Evolutionary conservation across 1,140 invertebrate genomes (phyloP).

Genomic region (Phymorhynchus buccinoides): DNA sequence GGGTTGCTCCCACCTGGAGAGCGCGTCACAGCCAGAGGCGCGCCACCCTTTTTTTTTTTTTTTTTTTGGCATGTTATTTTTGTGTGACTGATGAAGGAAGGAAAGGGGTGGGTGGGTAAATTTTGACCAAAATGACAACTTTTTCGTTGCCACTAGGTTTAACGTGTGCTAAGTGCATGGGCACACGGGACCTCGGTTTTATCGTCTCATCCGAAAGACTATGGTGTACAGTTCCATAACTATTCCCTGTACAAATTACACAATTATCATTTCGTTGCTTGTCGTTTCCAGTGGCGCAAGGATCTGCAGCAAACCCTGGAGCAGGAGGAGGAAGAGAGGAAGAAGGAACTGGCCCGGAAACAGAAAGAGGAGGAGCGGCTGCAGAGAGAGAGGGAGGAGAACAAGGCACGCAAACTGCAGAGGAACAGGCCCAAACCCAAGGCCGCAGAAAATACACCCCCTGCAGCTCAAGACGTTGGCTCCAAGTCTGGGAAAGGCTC

Average conservation of each 20-base stretch:
- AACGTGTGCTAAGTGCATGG: no score
- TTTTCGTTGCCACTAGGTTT: no score
- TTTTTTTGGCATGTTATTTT: no score
- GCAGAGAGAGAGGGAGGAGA: conserved; percentile 51
- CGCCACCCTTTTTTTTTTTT: no score
- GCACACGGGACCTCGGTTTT: no score
- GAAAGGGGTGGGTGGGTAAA: no score
- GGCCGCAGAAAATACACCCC: neutral
- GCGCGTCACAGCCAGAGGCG: no score
- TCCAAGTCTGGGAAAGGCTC: neutral
- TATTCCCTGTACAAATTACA: neutral
- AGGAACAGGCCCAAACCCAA: neutral
- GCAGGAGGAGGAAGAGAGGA: conserved; percentile 60
- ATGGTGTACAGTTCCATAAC: neutral
- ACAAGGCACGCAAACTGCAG: conserved; percentile 21
- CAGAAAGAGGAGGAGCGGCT: conserved; percentile 59
- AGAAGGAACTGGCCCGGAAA: conserved; percentile 54
- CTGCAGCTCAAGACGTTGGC: neutral
- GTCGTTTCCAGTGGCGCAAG: conserved; percentile 65
- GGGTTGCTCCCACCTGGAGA: no score
- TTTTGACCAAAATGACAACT: no score
- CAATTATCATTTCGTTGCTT: neutral
- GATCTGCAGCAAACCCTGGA: conserved; percentile 62
- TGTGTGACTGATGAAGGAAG: no score
- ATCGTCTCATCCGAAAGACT: no score